These are phyloP conservation scores for Silurus aristotelis DNA, from an alignment of 2,797 vertebrate species.

Conservation along the genomic window DNA sequence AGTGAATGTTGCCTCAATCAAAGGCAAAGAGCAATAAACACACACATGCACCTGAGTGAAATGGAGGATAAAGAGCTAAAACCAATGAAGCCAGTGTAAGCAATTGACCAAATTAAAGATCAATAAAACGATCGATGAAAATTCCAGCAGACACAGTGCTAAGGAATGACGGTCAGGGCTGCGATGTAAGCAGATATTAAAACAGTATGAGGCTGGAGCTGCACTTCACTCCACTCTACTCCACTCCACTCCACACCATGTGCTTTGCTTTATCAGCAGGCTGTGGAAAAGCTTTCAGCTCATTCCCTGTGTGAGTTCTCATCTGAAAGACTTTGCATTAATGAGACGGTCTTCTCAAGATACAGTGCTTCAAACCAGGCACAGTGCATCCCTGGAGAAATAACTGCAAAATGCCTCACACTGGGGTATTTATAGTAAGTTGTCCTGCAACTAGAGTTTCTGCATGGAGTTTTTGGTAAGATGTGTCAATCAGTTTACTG, in stretches of 20 bases:
- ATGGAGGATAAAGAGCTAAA: constrained; percentile 12
- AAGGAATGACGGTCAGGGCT: constrained; percentile 14
- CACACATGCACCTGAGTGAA: background rate
- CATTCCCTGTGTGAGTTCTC: constrained; percentile 44
- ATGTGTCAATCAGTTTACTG: background rate
- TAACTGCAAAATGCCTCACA: background rate
- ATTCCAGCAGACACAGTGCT: constrained; percentile 14
- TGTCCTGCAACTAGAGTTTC: background rate
- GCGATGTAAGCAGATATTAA: constrained; percentile 39
- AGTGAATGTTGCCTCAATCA: background rate
- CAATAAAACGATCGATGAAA: background rate
- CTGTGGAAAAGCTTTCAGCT: constrained; percentile 41
- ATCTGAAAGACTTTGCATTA: constrained; percentile 51
- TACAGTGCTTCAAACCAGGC: constrained; percentile 26
- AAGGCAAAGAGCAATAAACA: background rate
- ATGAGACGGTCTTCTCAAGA: constrained; percentile 21
- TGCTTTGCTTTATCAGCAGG: constrained; percentile 29
- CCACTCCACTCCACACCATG: background rate
- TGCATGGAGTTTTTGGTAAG: background rate
- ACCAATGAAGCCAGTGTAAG: background rate
- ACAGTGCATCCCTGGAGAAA: constrained; percentile 6
- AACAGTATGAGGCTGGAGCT: constrained; percentile 36
- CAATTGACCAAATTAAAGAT: background rate
- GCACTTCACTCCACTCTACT: background rate
- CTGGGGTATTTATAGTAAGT: background rate